Evolutionary conservation across 2,113 vertebrate genomes (phyloP).

Genomic region (Hemichromis elongatus): DNA sequence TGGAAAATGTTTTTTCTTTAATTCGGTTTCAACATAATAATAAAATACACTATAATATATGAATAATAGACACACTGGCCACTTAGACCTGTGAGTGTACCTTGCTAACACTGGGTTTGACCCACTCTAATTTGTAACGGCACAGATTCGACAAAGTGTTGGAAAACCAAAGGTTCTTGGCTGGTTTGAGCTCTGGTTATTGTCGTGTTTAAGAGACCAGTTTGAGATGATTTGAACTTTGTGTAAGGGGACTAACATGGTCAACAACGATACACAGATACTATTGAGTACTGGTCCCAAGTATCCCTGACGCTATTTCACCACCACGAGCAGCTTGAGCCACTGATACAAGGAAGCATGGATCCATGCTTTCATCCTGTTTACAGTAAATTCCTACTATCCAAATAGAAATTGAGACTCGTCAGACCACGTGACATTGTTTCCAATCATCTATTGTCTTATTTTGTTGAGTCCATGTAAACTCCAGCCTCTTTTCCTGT

Average conservation of each 20-base stretch:
- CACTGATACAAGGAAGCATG: neutral
- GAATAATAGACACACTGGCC: neutral
- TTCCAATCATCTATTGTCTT: neutral
- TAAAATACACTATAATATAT: neutral
- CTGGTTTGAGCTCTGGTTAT: neutral
- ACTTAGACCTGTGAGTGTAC: neutral
- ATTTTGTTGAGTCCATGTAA: neutral
- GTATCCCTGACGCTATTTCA: neutral
- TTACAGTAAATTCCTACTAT: neutral
- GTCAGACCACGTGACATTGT: neutral
- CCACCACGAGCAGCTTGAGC: neutral
- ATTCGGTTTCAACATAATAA: neutral
- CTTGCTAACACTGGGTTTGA: neutral
- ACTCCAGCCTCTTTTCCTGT: neutral
- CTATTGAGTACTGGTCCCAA: neutral
- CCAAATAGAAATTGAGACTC: neutral
- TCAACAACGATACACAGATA: neutral
- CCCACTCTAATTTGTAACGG: neutral
- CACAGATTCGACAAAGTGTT: neutral
- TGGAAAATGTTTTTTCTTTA: neutral
- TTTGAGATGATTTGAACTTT: neutral
- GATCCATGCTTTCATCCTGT: neutral
- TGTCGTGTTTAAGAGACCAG: neutral
- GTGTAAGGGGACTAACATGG: neutral
- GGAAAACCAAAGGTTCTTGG: neutral